These are phyloP conservation scores for Aleiodes sp. DNA, from an alignment of 1,140 invertebrate species.

Conservation along the genomic window DNA sequence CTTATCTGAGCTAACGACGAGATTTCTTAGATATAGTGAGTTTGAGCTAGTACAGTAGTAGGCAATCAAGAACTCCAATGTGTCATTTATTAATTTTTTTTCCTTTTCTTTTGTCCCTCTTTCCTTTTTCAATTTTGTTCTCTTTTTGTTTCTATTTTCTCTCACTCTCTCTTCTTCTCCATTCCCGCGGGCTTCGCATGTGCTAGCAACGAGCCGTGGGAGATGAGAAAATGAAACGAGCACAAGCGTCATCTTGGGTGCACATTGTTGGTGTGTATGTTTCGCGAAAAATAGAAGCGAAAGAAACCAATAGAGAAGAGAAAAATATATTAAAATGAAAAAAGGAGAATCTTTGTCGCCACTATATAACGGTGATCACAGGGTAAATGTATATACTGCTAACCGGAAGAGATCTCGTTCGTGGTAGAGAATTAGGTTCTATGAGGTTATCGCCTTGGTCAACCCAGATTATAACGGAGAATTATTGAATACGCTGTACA, in stretches of 20 bases:
- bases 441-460: slow-evolving; percentile 25
- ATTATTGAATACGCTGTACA: background rate
- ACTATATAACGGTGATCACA: slow-evolving; percentile 21
- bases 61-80: slow-evolving; percentile 12
- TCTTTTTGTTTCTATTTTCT: background rate
- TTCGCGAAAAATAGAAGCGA: background rate
- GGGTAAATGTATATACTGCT: background rate
- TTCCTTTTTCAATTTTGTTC: slow-evolving; percentile 2
- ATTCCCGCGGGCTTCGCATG: background rate
- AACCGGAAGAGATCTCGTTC: slow-evolving; percentile 20
- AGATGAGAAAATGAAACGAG: slow-evolving; percentile 34
- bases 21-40: background rate
- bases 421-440: slow-evolving; percentile 23
- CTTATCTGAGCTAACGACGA: background rate
- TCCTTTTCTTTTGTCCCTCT: background rate
- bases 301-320: background rate
- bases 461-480: slow-evolving; percentile 4
- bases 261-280: background rate
- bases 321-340: background rate
- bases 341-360: slow-evolving; percentile 19
- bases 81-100: slow-evolving; percentile 16
- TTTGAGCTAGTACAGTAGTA: background rate
- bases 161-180: background rate
- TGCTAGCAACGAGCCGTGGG: background rate
- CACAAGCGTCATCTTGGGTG: slow-evolving; percentile 4